Base-by-base conservation (phyloP, 2,797 vertebrate species). In the Scleropages formosus region DNA sequence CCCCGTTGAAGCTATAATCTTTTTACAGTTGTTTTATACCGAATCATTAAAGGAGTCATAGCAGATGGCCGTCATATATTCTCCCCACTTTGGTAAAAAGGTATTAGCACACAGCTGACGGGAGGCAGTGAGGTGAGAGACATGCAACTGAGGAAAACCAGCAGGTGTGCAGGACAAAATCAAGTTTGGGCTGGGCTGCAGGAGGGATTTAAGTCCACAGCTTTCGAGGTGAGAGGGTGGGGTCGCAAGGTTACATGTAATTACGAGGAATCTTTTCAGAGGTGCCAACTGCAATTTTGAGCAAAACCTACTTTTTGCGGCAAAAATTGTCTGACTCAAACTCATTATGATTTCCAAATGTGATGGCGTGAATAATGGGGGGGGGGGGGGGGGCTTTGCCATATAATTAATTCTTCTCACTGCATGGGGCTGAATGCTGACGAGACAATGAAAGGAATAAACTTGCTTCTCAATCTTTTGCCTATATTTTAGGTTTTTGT, bases 11-110 rank as follows among this genome's bases (percentile, higher is more conserved):
- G 80, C 81, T 76, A 76, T 78, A 78, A 84, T 86, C 75, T 82
- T 86, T 88, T 83, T 85, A 84, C 79, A 83, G 79, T 85, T 85
- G 83, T 85, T 90, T 90, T 82, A 85, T 80, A 86, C 76, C 84
- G 85, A 94, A 94, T 92, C 91, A 94, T 93, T 91, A 93, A 94
- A 95, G 89, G 87, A 84, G 86, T 86, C 84, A 84, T 74, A 89
- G 84, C 91, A 94, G 92, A 94, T 94, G 92, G 87, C 84, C 84
- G 85, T 89, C 83, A 80, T 81, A 78, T 90, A 84, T 85, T 81
- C 81, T 82, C 84, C 81, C 78, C 69, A 78, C 86, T 88, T 89
- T 85, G 79, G 87, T 85, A 84, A 85, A 84, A 80, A 77, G 74
- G 67, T 76, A 84, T 75, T 77, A 79, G 75, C 76, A 22, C 69